Evolutionary conservation across 1,140 invertebrate species (phyloP).

Genomic region (Platyscapa corneri): DNA sequence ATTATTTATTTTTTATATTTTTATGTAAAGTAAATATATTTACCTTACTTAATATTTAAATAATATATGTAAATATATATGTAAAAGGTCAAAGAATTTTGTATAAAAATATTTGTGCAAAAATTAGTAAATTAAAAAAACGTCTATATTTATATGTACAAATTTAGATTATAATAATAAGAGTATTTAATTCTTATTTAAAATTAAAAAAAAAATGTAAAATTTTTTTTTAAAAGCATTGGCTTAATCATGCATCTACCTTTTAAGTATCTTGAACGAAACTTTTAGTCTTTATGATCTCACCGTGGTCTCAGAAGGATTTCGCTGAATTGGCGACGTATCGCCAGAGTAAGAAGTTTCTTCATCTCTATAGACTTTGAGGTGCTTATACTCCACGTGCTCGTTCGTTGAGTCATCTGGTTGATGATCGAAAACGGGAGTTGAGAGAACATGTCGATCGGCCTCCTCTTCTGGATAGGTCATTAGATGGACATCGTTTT

Average conservation of each 20-base stretch:
- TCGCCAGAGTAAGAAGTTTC: conserved; percentile 7
- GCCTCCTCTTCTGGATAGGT: conserved; percentile 59
- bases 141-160: no score
- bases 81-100: no score
- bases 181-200: no score
- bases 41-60: no score
- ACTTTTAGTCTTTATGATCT: background rate
- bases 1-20: no score
- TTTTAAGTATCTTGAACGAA: background rate
- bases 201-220: no score
- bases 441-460: conserved; percentile 28
- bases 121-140: no score
- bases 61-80: no score
- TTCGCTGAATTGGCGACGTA: conserved; percentile 47
- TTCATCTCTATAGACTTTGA: background rate
- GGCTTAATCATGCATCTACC: background rate
- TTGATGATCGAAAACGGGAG: conserved; percentile 19
- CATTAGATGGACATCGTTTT: conserved; percentile 74
- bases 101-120: no score
- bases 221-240: no score
- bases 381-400: conserved; percentile 21
- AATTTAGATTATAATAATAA: no score
- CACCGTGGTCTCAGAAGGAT: conserved; percentile 65
- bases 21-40: no score
- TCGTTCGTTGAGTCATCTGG: conserved; percentile 31